A percentile compares a stretch with the other conserved stretches of the same genome.
Evolutionary conservation across 1,140 invertebrate species (phyloP).

Genomic region (Heliconius nattereri): DNA sequence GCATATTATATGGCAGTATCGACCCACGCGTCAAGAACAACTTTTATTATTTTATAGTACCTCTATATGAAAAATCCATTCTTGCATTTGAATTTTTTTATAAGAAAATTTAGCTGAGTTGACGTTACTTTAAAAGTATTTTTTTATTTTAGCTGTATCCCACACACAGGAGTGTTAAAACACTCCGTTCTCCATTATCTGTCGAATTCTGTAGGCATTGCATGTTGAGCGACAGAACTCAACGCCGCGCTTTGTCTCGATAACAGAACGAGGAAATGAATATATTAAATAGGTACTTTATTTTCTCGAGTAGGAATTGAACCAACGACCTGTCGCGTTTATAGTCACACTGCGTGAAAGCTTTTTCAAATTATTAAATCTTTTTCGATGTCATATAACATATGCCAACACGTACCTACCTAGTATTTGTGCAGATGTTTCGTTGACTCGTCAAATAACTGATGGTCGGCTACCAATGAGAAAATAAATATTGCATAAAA

Average conservation of each 20-base stretch:
- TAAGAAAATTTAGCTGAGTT: neutral
- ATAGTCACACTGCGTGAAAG: neutral
- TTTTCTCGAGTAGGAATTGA: neutral
- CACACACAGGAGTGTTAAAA: too few relatives aligned
- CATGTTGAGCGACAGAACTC: too few relatives aligned
- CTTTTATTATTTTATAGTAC: slow-evolving; percentile 25
- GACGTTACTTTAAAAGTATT: too few relatives aligned
- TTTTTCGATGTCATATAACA: slow-evolving; percentile 28
- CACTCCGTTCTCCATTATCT: too few relatives aligned
- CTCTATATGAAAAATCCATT: slow-evolving; percentile 26
- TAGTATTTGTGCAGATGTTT: slow-evolving; percentile 65
- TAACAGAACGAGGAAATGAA: too few relatives aligned
- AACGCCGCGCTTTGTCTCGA: too few relatives aligned
- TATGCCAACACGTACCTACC: slow-evolving; percentile 26
- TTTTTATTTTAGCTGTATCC: too few relatives aligned
- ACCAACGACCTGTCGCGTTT: too few relatives aligned
- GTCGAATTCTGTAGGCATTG: too few relatives aligned
- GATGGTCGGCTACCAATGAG: slow-evolving; percentile 50
- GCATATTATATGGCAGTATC: slow-evolving; percentile 65
- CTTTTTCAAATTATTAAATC: slow-evolving; percentile 21
- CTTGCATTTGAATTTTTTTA: slow-evolving; percentile 23
- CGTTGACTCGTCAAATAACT: slow-evolving; percentile 61
- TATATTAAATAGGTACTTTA: too few relatives aligned
- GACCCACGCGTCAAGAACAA: slow-evolving; percentile 47
- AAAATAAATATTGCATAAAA: slow-evolving; percentile 56